These are phyloP conservation scores for Psilanteris sp. DNA, from an alignment of 1,140 invertebrate genomes.

Conservation along the genomic window DNA sequence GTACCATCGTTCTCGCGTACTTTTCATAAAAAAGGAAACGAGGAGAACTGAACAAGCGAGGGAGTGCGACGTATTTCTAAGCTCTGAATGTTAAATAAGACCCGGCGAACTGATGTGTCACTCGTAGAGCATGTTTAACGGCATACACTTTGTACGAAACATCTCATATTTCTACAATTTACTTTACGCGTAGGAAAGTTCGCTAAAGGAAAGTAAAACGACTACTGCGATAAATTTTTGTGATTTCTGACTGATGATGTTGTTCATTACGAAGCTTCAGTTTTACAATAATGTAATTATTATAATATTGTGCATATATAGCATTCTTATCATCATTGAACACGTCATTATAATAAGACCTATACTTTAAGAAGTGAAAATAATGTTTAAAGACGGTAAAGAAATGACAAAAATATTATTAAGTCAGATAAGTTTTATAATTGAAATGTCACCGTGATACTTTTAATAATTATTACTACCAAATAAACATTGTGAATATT, in stretches of 20 bases:
- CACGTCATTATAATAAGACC: too few species aligned
- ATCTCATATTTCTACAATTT: slow-evolving; percentile 48
- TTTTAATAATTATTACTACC: too few species aligned
- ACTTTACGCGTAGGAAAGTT: slow-evolving; percentile 35
- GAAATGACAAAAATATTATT: too few species aligned
- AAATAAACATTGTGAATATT: not conserved
- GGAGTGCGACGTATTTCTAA: slow-evolving; percentile 22
- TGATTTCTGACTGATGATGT: slow-evolving; percentile 20
- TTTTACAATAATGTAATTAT: not conserved
- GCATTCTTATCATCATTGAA: too few species aligned
- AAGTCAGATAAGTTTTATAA: too few species aligned
- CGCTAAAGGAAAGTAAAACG: slow-evolving; percentile 7
- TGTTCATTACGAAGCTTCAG: slow-evolving; percentile 16
- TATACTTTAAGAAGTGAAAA: too few species aligned
- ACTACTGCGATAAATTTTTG: slow-evolving; percentile 13
- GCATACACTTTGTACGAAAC: slow-evolving; percentile 43
- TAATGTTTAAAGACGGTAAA: too few species aligned
- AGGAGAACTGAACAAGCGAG: slow-evolving; percentile 10
- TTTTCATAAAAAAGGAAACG: slow-evolving; percentile 42
- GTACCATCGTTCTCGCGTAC: slow-evolving; percentile 39
- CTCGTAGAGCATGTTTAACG: slow-evolving; percentile 51
- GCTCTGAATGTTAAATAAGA: slow-evolving; percentile 57
- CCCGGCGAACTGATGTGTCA: slow-evolving; percentile 46
- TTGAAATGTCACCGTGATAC: too few species aligned
- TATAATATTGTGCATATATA: too few species aligned